Conservation (phyloP, 1,140 invertebrate genomes). For the Macrosteles quadrilineatus region DNA sequence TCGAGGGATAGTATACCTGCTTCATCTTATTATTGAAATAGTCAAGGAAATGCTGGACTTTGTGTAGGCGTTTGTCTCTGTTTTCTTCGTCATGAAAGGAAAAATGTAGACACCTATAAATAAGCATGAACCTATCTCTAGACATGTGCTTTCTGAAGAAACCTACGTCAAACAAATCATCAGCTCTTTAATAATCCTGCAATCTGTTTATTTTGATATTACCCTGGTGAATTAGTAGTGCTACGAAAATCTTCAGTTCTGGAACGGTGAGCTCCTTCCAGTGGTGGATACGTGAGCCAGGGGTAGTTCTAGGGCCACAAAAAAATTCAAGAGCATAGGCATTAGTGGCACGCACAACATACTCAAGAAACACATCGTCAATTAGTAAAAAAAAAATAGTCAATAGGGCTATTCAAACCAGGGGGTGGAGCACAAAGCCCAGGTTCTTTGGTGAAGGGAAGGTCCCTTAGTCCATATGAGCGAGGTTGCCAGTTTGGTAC, state of each 20-base stretch:
- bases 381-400: background rate
- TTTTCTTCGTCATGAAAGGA: background rate
- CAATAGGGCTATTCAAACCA: background rate
- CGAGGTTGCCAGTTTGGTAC: background rate
- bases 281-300: background rate
- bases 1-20: conserved; percentile 24
- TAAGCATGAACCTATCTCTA: conserved; percentile 21
- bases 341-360: background rate
- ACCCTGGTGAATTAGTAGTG: conserved; percentile 30
- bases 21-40: conserved; percentile 14
- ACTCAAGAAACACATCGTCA: background rate
- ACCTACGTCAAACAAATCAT: conserved; percentile 4
- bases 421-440: background rate
- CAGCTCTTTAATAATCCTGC: conserved; percentile 24
- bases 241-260: conserved; percentile 16
- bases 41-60: conserved; percentile 7
- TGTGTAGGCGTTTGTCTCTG: background rate
- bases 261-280: background rate
- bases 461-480: background rate
- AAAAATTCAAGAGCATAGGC: background rate
- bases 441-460: background rate
- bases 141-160: conserved; percentile 21
- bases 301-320: background rate
- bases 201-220: conserved; percentile 11
- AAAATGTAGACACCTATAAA: conserved; percentile 17